Conservation (phyloP, 2,888 invertebrate species). For the Dicyrtoma fusca region DNA sequence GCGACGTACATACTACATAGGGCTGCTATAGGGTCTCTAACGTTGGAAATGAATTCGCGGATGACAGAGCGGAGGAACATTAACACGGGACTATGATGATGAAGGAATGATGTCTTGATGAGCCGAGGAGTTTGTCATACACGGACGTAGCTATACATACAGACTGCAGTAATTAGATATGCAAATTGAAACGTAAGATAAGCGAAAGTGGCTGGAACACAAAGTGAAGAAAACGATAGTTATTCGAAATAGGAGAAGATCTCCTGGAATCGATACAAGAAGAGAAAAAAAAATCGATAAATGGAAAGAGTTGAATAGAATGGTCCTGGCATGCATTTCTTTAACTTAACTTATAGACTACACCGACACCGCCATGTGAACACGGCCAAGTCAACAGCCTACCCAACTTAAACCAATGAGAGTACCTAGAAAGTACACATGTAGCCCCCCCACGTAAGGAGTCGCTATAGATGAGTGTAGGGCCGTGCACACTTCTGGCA, state of each 20-base stretch:
- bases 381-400: background rate
- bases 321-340: slow-evolving; percentile 46
- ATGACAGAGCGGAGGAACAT: background rate
- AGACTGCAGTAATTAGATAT: slow-evolving; percentile 41
- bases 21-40: background rate
- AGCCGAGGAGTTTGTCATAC: background rate
- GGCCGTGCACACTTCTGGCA: background rate
- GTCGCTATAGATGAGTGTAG: background rate
- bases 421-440: slow-evolving; percentile 8
- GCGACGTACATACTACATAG: too few species aligned
- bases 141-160: background rate
- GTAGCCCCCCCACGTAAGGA: background rate
- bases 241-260: slow-evolving; percentile 29
- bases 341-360: slow-evolving; percentile 37
- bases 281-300: slow-evolving; percentile 45
- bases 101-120: background rate
- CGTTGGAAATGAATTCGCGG: background rate
- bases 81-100: background rate
- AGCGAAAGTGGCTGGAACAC: slow-evolving; percentile 9
- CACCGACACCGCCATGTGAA: slow-evolving; percentile 17
- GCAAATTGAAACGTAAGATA: slow-evolving; percentile 43
- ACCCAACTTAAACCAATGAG: background rate
- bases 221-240: slow-evolving; percentile 27
- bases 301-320: slow-evolving; percentile 50
- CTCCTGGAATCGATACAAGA: slow-evolving; percentile 43